Conservation (phyloP, 2,113 vertebrate species). For the Pontoporia blainvillei region DNA sequence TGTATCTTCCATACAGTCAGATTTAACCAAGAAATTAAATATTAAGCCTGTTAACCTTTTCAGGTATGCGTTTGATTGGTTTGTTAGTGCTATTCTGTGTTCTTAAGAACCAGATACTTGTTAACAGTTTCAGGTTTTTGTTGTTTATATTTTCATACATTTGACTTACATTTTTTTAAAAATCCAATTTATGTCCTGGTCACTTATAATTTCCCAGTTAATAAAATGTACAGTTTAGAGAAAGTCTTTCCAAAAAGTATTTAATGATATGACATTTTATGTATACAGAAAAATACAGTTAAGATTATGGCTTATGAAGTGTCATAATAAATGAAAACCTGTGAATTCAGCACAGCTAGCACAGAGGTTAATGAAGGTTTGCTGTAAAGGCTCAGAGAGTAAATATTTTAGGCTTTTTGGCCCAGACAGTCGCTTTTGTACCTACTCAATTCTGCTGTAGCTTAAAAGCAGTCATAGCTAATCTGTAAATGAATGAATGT, state of each 20-base stretch:
- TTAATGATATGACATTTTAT: background rate
- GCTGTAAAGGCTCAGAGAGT: background rate
- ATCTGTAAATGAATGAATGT: background rate
- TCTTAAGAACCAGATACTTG: conserved; percentile 21
- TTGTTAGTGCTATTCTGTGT: conserved; percentile 40
- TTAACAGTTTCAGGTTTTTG: conserved; percentile 16
- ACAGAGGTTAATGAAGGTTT: background rate
- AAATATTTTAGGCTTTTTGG: background rate
- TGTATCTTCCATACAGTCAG: conserved; percentile 28
- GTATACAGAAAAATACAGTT: background rate
- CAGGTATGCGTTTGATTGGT: conserved; percentile 39
- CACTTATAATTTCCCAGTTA: conserved; percentile 26
- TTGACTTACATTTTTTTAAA: background rate
- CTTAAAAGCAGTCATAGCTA: background rate
- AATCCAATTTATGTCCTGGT: background rate
- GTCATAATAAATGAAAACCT: background rate
- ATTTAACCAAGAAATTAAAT: conserved; percentile 53
- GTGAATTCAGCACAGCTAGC: background rate
- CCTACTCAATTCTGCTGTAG: background rate
- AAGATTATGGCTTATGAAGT: background rate
- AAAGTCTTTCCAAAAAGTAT: background rate
- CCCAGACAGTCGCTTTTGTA: background rate
- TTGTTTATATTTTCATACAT: conserved; percentile 30
- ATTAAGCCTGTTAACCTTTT: conserved; percentile 60
- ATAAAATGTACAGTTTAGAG: background rate